phyloP scores from a whole-genome alignment of 1,140 invertebrate genomes.

The Drosophila lacteicornis region DNA sequence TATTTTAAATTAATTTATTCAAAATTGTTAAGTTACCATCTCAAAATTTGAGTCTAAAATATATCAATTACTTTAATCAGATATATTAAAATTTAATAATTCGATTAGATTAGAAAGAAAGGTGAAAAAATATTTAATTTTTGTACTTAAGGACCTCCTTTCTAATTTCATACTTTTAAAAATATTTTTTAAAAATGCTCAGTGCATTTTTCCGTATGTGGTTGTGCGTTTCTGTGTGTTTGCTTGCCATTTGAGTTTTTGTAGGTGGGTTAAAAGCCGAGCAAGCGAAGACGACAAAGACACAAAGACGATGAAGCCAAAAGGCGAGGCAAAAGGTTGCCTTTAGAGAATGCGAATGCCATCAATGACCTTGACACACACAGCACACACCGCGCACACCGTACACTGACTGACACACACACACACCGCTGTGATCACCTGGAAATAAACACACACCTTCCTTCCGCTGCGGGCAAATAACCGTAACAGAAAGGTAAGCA shows the following conservation, averaged over 20 bases:
- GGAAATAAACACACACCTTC: constrained; percentile 70
- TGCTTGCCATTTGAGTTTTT: constrained; percentile 14
- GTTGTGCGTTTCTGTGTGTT: constrained; percentile 11
- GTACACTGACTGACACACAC: constrained; percentile 26
- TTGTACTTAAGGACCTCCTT: too few relatives aligned
- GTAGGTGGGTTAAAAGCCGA: constrained; percentile 24
- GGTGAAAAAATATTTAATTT: too few relatives aligned
- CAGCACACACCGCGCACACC: constrained; percentile 47
- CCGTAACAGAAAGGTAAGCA: constrained; percentile 50
- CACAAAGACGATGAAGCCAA: constrained; percentile 15
- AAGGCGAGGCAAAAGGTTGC: constrained; percentile 67
- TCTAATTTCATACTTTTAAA: too few relatives aligned
- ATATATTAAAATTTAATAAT: too few relatives aligned
- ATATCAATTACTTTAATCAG: too few relatives aligned
- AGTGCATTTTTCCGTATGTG: not conserved
- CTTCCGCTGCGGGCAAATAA: constrained; percentile 64
- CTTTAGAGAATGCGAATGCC: constrained; percentile 57
- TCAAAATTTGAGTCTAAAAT: too few relatives aligned
- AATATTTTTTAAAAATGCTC: too few relatives aligned
- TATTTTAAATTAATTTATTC: too few relatives aligned
- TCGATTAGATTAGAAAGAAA: too few relatives aligned
- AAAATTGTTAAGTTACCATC: too few relatives aligned
- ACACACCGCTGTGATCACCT: constrained; percentile 11
- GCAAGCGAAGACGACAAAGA: constrained; percentile 10
- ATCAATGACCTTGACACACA: constrained; percentile 75